These are phyloP conservation scores for Trichechus manatus DNA, from an alignment of 2,113 vertebrate species.

Conservation along the genomic window DNA sequence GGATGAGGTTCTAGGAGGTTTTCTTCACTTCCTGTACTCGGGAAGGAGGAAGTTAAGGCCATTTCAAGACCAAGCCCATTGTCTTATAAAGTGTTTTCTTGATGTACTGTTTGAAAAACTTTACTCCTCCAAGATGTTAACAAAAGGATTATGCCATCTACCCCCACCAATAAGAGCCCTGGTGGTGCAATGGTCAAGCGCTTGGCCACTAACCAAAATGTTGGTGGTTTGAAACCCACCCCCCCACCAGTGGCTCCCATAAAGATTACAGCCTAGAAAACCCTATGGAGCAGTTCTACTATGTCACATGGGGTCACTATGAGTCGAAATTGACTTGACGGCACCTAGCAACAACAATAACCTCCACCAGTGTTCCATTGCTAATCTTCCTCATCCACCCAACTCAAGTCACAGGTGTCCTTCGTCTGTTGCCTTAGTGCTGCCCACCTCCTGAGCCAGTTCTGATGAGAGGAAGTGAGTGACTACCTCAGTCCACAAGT, in stretches of 20 bases:
- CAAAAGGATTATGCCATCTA: neutral
- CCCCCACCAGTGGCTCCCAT: no score
- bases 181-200: no score
- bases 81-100: neutral
- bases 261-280: no score
- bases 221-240: no score
- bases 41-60: neutral
- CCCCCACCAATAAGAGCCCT: neutral
- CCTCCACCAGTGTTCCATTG: neutral
- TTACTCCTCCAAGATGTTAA: constrained; percentile 2
- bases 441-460: neutral
- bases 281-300: no score
- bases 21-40: neutral
- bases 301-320: no score
- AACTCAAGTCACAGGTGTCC: neutral
- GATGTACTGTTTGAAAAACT: neutral
- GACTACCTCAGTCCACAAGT: neutral
- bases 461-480: neutral
- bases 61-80: neutral
- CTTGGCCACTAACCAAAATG: no score
- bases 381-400: neutral
- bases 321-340: no score
- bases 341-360: no score
- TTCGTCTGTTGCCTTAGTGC: neutral
- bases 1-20: neutral